Evolutionary conservation across 2,888 invertebrate species (phyloP).

Genomic region (Thera obeliscata): DNA sequence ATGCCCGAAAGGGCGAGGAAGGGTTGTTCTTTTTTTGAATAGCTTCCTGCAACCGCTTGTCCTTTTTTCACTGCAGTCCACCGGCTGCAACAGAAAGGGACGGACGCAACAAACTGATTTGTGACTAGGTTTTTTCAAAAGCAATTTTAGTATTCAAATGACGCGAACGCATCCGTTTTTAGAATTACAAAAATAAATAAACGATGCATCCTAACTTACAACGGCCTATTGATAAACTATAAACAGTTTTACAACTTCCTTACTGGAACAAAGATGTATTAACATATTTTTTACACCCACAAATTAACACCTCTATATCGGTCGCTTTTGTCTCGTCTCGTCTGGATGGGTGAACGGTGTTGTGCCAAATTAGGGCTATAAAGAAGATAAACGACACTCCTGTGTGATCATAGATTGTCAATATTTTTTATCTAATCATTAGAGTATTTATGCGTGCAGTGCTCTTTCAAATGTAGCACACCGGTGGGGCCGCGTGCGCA

Average conservation of each 20-base stretch:
- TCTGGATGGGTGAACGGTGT: constrained; percentile 37
- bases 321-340: constrained; percentile 44
- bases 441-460: constrained; percentile 60
- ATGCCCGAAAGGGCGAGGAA: constrained; percentile 79
- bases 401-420: constrained; percentile 39
- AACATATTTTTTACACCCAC: constrained; percentile 44
- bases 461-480: constrained; percentile 59
- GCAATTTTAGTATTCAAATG: constrained; percentile 81
- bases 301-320: constrained; percentile 47
- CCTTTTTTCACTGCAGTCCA: constrained; percentile 56
- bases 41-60: constrained; percentile 74
- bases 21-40: constrained; percentile 82
- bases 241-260: constrained; percentile 79
- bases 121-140: constrained; percentile 61
- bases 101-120: constrained; percentile 49
- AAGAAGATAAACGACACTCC: constrained; percentile 38
- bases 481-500: constrained; percentile 61
- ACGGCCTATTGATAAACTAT: constrained; percentile 70
- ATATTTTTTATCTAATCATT: constrained; percentile 58
- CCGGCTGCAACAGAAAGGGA: constrained; percentile 53
- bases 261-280: constrained; percentile 58
- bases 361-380: constrained; percentile 44
- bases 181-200: constrained; percentile 77
- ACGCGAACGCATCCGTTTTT: constrained; percentile 81
- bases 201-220: constrained; percentile 48